Percentiles rank a stretch among this genome's conserved stretches.
Conservation (phyloP, 2,797 vertebrate genomes). For the Eulemur rubriventer region DNA sequence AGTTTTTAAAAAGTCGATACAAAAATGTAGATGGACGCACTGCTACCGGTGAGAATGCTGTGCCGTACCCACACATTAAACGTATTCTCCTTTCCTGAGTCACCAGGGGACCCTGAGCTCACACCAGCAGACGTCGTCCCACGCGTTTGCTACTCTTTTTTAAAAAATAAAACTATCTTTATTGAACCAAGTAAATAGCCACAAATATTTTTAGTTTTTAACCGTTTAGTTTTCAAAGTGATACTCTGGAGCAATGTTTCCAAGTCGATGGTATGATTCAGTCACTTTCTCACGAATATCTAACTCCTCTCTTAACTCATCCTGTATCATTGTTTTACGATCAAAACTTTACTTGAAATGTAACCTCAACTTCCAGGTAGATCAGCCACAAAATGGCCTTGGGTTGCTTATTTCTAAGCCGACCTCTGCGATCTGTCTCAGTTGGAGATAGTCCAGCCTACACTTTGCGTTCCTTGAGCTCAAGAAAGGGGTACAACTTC, state of each 20-base stretch:
- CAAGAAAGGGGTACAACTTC: not conserved
- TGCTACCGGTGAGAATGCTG: not conserved
- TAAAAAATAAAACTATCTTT: not conserved
- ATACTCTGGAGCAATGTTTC: not conserved
- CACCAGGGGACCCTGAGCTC: rapidly evolving
- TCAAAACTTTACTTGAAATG: not conserved
- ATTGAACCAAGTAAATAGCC: not conserved
- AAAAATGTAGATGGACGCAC: not conserved
- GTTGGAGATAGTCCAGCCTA: rapidly evolving
- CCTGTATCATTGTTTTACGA: not conserved
- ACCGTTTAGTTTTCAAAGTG: not conserved
- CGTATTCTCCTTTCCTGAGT: not conserved
- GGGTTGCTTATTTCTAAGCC: not conserved
- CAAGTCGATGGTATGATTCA: not conserved
- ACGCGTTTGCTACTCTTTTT: not conserved
- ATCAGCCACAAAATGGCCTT: not conserved
- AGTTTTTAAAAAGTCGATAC: not conserved
- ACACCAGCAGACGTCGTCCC: not conserved
- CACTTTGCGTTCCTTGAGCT: not conserved
- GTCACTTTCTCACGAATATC: not conserved
- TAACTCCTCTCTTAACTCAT: not conserved
- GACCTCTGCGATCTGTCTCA: not conserved
- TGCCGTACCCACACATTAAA: rapidly evolving
- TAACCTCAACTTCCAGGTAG: not conserved
- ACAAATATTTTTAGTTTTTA: not conserved